Evolutionary conservation across 1,140 invertebrate genomes (phyloP).

Genomic region (Pseudomyrmex sp.): DNA sequence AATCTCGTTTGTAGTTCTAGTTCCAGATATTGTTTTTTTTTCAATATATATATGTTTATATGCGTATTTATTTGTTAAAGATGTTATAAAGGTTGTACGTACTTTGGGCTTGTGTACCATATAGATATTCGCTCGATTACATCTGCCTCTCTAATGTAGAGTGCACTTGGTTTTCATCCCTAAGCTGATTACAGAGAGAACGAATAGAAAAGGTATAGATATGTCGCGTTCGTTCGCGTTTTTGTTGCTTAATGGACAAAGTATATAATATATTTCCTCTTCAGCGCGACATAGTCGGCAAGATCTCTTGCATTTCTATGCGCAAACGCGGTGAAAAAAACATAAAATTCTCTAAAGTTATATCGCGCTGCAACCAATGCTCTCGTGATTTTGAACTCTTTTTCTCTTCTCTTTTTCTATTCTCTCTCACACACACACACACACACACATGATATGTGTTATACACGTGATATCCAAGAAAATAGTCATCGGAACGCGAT

Average conservation of each 20-base stretch:
- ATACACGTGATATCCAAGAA: too few species aligned
- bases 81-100: not conserved
- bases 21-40: not conserved
- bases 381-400: conserved; percentile 22
- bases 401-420: not conserved
- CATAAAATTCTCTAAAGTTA: conserved; percentile 12
- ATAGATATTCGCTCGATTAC: not conserved
- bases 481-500: conserved; percentile 12
- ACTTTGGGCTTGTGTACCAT: too few species aligned
- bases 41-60: not conserved
- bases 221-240: not conserved
- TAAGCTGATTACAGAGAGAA: conserved; percentile 25
- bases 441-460: too few species aligned
- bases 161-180: conserved; percentile 13
- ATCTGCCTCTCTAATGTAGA: not conserved
- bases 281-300: not conserved
- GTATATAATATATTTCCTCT: conserved; percentile 42
- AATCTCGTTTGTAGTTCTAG: not conserved
- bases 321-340: conserved; percentile 34
- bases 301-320: not conserved
- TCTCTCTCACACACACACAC: not conserved
- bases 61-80: too few species aligned
- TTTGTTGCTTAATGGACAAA: conserved; percentile 49
- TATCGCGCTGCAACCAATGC: conserved; percentile 14
- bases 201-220: conserved; percentile 3